These are phyloP conservation scores for Apostichopus californicus DNA, from an alignment of 35 echinoderm and acorn worm genomes.

Conservation along the genomic window DNA sequence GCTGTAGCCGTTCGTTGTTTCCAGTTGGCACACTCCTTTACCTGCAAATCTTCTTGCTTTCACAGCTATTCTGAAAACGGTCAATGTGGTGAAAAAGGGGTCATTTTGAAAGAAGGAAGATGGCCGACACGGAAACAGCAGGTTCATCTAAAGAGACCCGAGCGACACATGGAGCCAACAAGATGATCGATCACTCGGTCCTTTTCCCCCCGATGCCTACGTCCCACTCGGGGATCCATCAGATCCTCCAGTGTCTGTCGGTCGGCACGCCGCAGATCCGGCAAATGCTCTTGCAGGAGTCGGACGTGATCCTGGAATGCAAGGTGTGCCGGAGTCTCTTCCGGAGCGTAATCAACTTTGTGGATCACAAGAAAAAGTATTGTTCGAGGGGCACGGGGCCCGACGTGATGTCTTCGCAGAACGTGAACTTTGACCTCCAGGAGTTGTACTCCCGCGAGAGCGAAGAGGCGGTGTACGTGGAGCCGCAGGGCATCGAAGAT, in stretches of 20 bases:
- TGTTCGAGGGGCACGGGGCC: slow-evolving; percentile 61
- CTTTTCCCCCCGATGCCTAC: slow-evolving; percentile 19
- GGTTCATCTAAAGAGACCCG: slow-evolving; percentile 8
- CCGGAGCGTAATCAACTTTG: slow-evolving; percentile 84
- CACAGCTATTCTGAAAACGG: neutral
- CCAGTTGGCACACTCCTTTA: too few species aligned
- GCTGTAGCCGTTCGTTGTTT: too few species aligned
- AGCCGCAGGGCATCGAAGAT: slow-evolving; percentile 49
- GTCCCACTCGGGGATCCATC: slow-evolving; percentile 48
- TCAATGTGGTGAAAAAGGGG: neutral
- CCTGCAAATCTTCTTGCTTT: neutral
- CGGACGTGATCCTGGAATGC: slow-evolving; percentile 94
- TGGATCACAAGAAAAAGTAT: slow-evolving; percentile 94
- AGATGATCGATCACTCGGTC: slow-evolving; percentile 38
- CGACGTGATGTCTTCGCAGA: slow-evolving; percentile 26
- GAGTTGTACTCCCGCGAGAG: slow-evolving; percentile 67
- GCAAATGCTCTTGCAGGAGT: slow-evolving; percentile 83
- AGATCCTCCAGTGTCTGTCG: slow-evolving; percentile 35
- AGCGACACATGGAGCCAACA: neutral
- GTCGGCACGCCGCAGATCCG: slow-evolving; percentile 75
- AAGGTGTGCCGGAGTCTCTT: slow-evolving; percentile 85
- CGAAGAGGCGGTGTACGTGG: slow-evolving; percentile 69
- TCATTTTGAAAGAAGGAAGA: neutral
- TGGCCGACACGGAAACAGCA: slow-evolving; percentile 21
- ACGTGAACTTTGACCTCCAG: slow-evolving; percentile 59